Base-by-base conservation (phyloP, 2,113 vertebrate species). In the Silurus meridionalis region DNA sequence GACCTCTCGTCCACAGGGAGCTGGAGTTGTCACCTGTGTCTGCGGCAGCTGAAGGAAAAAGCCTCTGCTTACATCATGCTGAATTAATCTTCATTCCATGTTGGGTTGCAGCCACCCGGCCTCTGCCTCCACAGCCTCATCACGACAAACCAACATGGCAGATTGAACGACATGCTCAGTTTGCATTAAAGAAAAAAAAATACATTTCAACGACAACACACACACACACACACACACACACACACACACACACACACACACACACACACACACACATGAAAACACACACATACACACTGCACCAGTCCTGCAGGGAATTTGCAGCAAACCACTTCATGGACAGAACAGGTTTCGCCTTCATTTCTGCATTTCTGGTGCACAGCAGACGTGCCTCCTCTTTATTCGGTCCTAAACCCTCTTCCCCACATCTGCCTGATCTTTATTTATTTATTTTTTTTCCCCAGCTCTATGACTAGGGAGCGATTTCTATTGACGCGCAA, bases 21-120 rank as follows among this genome's bases (percentile, higher is more conserved):
- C 92, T 98, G 97, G 97, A 98, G 97, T 87, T 98, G 97, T 93
- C 96, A 98, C 92, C 94, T 98, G 91, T 98, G 97, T 94, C 94
- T 98, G 89, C 95, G 97, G 93, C 97, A 98, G 91, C 94, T 98
- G 93, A 98, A 97, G 91, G 97, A 98, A 90, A 98, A 98, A 93
- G 97, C 97, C 46, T 98, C 97, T 6, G 97, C 97, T 90, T 98
- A 97, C 93, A 98, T 98, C 94, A 98, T 96, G 79, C 95, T 98
- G 88, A 97, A 96, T 93, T 97, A 97, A 95, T 94, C 50, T 61
- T 57, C 96, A 77, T 95, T 97, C 88, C 67, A 77, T 55, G 63
- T 83, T 64, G 77, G 63, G 53, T 88, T 81, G 61, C 86, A 66
- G 52, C 75, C 81, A 53, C 85, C 52, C 82, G 55, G 86, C 82